phyloP scores from a whole-genome alignment of 2,888 invertebrate genomes.

The Ernsta delagoae region DNA sequence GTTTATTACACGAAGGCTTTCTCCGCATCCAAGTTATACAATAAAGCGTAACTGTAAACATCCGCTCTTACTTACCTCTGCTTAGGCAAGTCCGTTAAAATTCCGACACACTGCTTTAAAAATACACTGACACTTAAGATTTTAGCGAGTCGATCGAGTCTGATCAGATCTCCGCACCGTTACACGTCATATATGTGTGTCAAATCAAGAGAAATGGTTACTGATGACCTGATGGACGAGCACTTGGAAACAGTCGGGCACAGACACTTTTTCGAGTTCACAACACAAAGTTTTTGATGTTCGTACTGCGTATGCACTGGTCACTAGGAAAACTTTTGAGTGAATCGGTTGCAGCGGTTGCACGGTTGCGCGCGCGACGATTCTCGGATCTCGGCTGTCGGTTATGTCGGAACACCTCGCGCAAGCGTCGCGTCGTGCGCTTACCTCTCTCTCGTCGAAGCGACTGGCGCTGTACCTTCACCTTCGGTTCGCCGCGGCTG shows the following conservation, averaged over 20 bases:
- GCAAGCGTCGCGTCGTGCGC: slow-evolving; percentile 36
- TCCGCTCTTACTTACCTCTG: slow-evolving; percentile 80
- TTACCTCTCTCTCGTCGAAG: too few relatives aligned
- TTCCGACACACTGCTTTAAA: slow-evolving; percentile 77
- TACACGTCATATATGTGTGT: slow-evolving; percentile 80
- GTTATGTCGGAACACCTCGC: slow-evolving; percentile 68
- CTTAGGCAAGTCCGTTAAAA: slow-evolving; percentile 82
- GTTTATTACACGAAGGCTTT: slow-evolving; percentile 45
- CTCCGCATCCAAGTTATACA: slow-evolving; percentile 68
- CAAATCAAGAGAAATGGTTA: slow-evolving; percentile 64
- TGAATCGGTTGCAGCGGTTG: slow-evolving; percentile 47
- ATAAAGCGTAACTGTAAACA: slow-evolving; percentile 80
- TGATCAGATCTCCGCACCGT: slow-evolving; percentile 70
- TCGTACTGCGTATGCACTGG: slow-evolving; percentile 44
- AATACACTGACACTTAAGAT: slow-evolving; percentile 79
- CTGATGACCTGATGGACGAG: slow-evolving; percentile 37
- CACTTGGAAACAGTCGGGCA: slow-evolving; percentile 55
- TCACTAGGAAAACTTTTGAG: slow-evolving; percentile 52
- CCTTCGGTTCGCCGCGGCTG: slow-evolving; percentile 64
- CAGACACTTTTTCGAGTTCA: slow-evolving; percentile 55
- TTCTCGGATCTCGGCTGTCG: slow-evolving; percentile 20
- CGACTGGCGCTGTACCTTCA: slow-evolving; percentile 51
- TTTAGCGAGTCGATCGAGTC: slow-evolving; percentile 79
- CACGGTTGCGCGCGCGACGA: slow-evolving; percentile 53
- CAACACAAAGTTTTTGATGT: slow-evolving; percentile 57